Evolutionary conservation across 92 coral and sea anemone genomes (phyloP).

Genomic region (Parazoanthus atlanticus): DNA sequence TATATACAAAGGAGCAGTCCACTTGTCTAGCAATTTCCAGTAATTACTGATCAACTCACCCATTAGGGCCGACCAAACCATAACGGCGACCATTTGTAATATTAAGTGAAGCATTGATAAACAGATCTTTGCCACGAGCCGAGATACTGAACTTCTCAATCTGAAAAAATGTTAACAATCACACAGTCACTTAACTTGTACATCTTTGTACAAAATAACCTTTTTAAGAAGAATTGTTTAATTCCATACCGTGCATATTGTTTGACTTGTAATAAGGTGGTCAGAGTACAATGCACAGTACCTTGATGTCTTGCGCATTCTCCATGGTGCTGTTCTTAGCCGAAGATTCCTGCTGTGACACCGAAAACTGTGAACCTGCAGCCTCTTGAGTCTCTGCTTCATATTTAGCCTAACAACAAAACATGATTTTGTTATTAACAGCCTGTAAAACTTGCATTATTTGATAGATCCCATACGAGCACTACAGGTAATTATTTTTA

Average conservation of each 20-base stretch:
- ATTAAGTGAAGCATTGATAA: slow-evolving; percentile 90
- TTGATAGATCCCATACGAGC: background rate
- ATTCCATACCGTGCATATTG: too few species aligned
- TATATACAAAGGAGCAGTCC: too few species aligned
- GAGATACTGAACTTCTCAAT: slow-evolving; percentile 97
- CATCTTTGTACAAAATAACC: too few species aligned
- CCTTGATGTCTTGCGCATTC: slow-evolving; percentile 96
- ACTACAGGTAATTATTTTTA: background rate
- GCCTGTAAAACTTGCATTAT: background rate
- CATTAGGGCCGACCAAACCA: slow-evolving; percentile 99
- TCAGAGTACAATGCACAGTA: background rate
- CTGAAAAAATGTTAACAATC: slow-evolving; percentile 48
- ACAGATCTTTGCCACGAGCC: slow-evolving; percentile 96
- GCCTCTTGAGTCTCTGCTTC: slow-evolving; percentile 83
- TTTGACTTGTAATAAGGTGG: background rate
- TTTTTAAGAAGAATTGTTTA: background rate
- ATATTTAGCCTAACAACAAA: slow-evolving; percentile 76
- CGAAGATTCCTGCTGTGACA: slow-evolving; percentile 95
- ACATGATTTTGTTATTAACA: too few species aligned
- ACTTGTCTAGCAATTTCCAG: too few species aligned
- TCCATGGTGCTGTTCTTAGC: slow-evolving; percentile 77
- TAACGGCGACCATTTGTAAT: slow-evolving; percentile 95
- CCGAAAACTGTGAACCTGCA: slow-evolving; percentile 96
- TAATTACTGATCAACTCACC: slow-evolving; percentile 57
- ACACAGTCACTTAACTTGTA: background rate